A percentile compares a stretch with the other conserved stretches of the same genome.
These are phyloP conservation scores for Clarias platycephalus DNA, from an alignment of 2,797 vertebrate genomes.

Conservation along the genomic window DNA sequence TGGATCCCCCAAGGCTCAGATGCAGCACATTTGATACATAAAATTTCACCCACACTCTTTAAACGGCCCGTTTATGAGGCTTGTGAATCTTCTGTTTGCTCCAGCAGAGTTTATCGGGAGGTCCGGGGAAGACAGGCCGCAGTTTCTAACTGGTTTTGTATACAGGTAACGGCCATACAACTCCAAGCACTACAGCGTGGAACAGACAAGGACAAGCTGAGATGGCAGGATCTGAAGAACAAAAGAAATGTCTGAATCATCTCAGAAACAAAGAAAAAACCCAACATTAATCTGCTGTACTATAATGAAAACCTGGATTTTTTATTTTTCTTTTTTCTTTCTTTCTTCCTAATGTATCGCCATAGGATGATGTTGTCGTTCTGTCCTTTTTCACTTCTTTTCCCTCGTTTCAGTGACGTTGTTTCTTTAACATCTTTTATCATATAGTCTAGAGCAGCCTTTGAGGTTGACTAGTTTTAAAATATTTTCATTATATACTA, in stretches of 20 bases:
- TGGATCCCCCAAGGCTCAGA: conserved; percentile 48
- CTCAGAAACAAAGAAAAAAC: conserved; percentile 72
- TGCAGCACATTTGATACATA: conserved; percentile 39
- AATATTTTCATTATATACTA: conserved; percentile 70
- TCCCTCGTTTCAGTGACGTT: conserved; percentile 67
- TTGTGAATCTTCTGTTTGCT: conserved; percentile 52
- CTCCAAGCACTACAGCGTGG: conserved; percentile 69
- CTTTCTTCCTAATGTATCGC: conserved; percentile 70
- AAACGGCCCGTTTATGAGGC: conserved; percentile 36
- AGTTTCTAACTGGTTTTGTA: conserved; percentile 84
- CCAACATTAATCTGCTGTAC: conserved; percentile 81
- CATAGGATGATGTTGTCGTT: conserved; percentile 68
- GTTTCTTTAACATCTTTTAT: conserved; percentile 71
- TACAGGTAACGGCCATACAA: conserved; percentile 83
- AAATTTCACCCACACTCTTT: not conserved
- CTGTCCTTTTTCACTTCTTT: conserved; percentile 56
- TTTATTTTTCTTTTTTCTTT: conserved; percentile 73
- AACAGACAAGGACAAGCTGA: conserved; percentile 66
- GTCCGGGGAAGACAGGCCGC: conserved; percentile 86
- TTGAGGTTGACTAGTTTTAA: conserved; percentile 53
- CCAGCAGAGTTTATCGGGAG: conserved; percentile 85
- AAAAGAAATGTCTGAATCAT: conserved; percentile 74
- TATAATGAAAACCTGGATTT: conserved; percentile 84
- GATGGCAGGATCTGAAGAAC: conserved; percentile 79
- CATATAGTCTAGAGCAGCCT: conserved; percentile 69